These are phyloP conservation scores for Leptopilina boulardi DNA, from an alignment of 1,140 invertebrate species.

Conservation along the genomic window DNA sequence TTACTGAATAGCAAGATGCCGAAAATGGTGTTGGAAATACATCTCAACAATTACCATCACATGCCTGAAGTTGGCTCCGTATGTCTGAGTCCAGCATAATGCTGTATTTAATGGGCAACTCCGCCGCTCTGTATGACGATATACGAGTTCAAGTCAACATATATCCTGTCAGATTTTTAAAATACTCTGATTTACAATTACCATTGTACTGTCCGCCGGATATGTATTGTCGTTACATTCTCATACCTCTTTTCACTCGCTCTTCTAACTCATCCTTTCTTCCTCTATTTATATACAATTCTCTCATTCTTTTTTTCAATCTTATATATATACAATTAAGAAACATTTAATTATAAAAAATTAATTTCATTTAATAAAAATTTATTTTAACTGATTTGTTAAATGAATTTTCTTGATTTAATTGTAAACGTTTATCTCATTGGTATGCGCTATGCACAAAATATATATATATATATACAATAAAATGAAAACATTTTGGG, in stretches of 20 bases:
- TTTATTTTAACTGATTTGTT: no score
- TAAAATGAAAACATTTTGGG: constrained; percentile 12
- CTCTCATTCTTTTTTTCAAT: no score
- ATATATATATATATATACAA: background rate
- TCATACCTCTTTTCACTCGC: constrained; percentile 38
- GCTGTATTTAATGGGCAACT: constrained; percentile 73
- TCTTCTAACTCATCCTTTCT: constrained; percentile 38
- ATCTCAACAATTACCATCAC: constrained; percentile 70
- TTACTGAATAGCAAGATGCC: constrained; percentile 66
- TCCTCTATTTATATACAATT: no score
- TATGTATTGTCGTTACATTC: constrained; percentile 68
- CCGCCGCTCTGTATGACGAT: constrained; percentile 63
- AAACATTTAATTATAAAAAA: no score
- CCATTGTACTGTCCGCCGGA: constrained; percentile 69
- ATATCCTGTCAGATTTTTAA: constrained; percentile 73
- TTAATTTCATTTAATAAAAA: no score
- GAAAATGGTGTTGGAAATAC: constrained; percentile 69
- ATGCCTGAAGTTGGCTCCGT: constrained; percentile 61
- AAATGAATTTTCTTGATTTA: no score
- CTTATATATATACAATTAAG: no score
- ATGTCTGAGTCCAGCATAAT: constrained; percentile 69
- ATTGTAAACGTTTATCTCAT: no score
- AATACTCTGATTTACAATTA: constrained; percentile 74
- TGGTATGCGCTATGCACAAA: no score
- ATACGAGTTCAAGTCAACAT: constrained; percentile 72